phyloP scores from a whole-genome alignment of 2,888 invertebrate genomes.

The Hartigia nigra region DNA sequence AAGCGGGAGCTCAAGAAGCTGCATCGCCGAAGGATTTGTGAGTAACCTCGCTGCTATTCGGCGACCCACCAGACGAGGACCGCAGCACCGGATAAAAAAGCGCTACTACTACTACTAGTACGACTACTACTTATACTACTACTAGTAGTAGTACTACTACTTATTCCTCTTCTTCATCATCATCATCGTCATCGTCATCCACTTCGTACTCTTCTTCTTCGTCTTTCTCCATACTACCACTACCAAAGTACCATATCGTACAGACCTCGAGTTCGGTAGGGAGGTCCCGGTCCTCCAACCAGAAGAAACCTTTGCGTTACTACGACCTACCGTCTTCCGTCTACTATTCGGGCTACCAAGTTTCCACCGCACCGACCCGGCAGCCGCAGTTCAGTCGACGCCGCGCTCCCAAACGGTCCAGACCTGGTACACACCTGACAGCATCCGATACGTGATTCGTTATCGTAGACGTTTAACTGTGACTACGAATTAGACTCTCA shows the following conservation, averaged over 20 bases:
- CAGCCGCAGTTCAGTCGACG: slow-evolving; percentile 61
- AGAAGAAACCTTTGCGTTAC: slow-evolving; percentile 63
- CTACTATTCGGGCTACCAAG: slow-evolving; percentile 64
- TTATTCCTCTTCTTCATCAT: neutral
- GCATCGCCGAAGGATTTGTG: slow-evolving; percentile 60
- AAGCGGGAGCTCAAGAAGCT: slow-evolving; percentile 59
- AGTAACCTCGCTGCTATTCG: slow-evolving; percentile 62
- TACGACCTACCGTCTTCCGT: slow-evolving; percentile 63
- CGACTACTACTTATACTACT: slow-evolving; percentile 26
- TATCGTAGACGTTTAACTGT: neutral
- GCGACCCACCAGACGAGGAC: slow-evolving; percentile 53
- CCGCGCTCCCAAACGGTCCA: slow-evolving; percentile 66
- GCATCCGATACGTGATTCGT: neutral
- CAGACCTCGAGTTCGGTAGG: slow-evolving; percentile 57
- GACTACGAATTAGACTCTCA: neutral
- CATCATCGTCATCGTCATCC: neutral
- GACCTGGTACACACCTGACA: slow-evolving; percentile 51
- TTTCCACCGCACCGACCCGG: slow-evolving; percentile 50
- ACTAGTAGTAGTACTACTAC: neutral
- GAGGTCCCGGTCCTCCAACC: slow-evolving; percentile 65
- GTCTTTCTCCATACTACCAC: neutral
- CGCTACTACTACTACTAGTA: slow-evolving; percentile 48
- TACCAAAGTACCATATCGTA: neutral
- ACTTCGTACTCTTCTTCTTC: neutral
- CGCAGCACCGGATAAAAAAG: slow-evolving; percentile 46